Base-by-base conservation (phyloP, 1,140 invertebrate species). In the Drosophila melanica region DNA sequence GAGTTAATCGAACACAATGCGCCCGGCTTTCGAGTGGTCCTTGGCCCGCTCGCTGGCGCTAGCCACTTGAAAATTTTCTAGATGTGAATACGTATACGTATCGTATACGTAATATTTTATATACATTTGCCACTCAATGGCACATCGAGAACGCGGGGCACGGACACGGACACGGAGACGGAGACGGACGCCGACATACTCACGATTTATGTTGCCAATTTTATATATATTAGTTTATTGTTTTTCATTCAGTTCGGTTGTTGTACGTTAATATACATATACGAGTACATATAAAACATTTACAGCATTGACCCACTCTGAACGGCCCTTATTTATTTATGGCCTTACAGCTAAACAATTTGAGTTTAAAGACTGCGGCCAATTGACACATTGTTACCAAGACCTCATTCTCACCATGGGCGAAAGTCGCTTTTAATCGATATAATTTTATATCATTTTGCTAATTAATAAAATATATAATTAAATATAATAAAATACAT, bases 1-100 rank as follows among this genome's bases (percentile, higher is more conserved):
- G 71, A 81, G 81, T 86, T 84, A 81, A 86, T 86, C 86, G 81
- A 85, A 86, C 81, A 85, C 81, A 85, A 86, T 86, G 80, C 54
- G 66, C 54, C 63, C 63, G 20, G 66, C 39, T 47, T 58, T 64
- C 58, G 45, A 79, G 77, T 68, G 63, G 68, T 60, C 45, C 41
- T 45, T 23, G 48, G 6, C 39, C 48, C 7, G 11, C 16, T 18
- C 50, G 20, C 18, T 45, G 4, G 27, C 48, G n/a, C 12, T n/a
- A n/a, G 6, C 48, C 54, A 65, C 62, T 57, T 54, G 55, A 63
- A 53, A 57, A 47, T 66, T 59, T 65, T 65, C 27, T 64, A 48
- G 67, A 63, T 51, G 14, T 30, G 23, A 47, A 39, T 71, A 30
- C 3, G 5, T 27, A 27, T 27, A 27, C 59, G 41, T 20, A 65